Percentiles rank a stretch among this genome's conserved stretches.
phyloP scores from a whole-genome alignment of 2,888 invertebrate genomes.

The Papilio demoleus region DNA sequence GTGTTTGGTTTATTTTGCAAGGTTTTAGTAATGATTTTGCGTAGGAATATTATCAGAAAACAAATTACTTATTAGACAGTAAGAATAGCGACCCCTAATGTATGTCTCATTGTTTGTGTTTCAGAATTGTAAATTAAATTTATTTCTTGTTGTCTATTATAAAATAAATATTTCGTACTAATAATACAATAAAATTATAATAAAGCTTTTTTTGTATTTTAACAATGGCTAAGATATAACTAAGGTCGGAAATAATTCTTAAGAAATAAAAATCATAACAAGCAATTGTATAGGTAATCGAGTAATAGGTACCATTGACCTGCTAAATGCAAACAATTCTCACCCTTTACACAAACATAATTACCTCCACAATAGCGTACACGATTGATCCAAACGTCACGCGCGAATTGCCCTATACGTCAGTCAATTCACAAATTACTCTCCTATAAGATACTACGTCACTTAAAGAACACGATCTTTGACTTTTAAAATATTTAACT shows the following conservation, averaged over 20 bases:
- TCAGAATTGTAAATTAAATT: too few species aligned
- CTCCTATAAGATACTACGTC: slow-evolving; percentile 43
- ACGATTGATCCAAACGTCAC: slow-evolving; percentile 36
- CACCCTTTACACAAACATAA: slow-evolving; percentile 29
- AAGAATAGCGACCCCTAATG: too few species aligned
- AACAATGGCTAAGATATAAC: too few species aligned
- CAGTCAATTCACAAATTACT: slow-evolving; percentile 42
- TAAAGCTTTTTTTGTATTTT: too few species aligned
- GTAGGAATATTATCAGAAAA: not conserved
- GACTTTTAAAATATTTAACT: slow-evolving; percentile 20
- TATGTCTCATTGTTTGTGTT: too few species aligned
- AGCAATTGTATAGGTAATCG: not conserved
- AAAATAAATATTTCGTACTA: too few species aligned
- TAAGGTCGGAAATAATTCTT: too few species aligned
- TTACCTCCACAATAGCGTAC: slow-evolving; percentile 35
- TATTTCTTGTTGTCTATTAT: too few species aligned
- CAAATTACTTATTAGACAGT: too few species aligned
- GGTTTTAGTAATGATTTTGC: not conserved
- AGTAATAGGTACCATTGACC: not conserved
- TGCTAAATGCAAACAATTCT: slow-evolving; percentile 18
- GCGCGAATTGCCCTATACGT: slow-evolving; percentile 34
- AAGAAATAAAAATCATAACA: not conserved
- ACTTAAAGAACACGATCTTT: slow-evolving; percentile 33
- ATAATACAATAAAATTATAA: too few species aligned
- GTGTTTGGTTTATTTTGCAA: not conserved